Conservation (phyloP, 2,888 invertebrate genomes). For the Encarsia formosa region DNA sequence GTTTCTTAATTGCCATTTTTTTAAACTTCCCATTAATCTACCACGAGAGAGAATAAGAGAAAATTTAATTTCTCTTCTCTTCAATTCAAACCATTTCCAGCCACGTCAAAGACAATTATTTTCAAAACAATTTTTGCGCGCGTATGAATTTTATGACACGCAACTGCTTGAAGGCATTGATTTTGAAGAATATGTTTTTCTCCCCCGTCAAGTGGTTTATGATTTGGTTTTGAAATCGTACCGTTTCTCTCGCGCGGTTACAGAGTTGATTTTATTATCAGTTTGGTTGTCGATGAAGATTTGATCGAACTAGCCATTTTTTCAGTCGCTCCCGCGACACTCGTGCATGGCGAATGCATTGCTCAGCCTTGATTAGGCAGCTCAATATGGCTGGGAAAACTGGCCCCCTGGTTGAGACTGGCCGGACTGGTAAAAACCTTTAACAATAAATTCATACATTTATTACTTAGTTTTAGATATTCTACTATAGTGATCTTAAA, state of each 20-base stretch:
- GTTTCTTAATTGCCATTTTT: conserved; percentile 6
- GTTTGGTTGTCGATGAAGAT: conserved; percentile 35
- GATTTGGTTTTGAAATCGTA: conserved; percentile 6
- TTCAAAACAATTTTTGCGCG: too few relatives aligned
- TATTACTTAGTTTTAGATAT: too few relatives aligned
- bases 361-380: conserved; percentile 45
- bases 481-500: too few relatives aligned
- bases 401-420: conserved; percentile 56
- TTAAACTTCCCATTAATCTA: conserved; percentile 8
- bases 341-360: conserved; percentile 50
- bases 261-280: conserved; percentile 24
- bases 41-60: conserved; percentile 12
- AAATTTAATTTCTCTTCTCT: conserved; percentile 8
- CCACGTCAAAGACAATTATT: too few relatives aligned
- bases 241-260: conserved; percentile 27
- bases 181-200: too few relatives aligned
- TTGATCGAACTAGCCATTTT: conserved; percentile 50
- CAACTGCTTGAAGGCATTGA: too few relatives aligned
- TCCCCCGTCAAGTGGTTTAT: too few relatives aligned
- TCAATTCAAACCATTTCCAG: neutral
- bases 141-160: too few relatives aligned
- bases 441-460: too few relatives aligned
- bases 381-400: conserved; percentile 68
- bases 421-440: conserved; percentile 56
- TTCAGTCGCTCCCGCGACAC: conserved; percentile 51